Percentiles rank a stretch among this genome's conserved stretches.
Conservation (phyloP, 2,888 invertebrate species). For the Tenthredo distinguenda region DNA sequence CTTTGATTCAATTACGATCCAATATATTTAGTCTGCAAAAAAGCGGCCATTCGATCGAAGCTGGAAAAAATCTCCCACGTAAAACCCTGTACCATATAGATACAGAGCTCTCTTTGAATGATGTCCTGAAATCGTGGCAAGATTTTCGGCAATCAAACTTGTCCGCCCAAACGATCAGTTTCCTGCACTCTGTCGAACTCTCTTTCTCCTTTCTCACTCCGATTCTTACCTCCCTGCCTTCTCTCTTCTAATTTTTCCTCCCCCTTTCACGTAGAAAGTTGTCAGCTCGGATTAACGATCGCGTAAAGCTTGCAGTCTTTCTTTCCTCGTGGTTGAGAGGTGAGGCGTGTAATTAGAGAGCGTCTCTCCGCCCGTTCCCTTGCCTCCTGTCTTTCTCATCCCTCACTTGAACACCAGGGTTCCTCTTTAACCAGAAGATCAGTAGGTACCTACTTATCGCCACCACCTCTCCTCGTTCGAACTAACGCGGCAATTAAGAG, state of each 20-base stretch:
- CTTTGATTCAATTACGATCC: too few relatives aligned
- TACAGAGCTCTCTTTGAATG: not conserved
- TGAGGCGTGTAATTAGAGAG: slow-evolving; percentile 50
- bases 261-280: slow-evolving; percentile 33
- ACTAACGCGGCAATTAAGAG: slow-evolving; percentile 45
- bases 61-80: too few relatives aligned
- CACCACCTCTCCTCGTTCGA: not conserved
- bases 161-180: slow-evolving; percentile 22
- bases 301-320: slow-evolving; percentile 43
- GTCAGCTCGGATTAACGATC: slow-evolving; percentile 49
- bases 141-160: slow-evolving; percentile 18
- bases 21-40: too few relatives aligned
- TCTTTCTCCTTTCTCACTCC: not conserved
- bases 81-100: not conserved
- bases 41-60: too few relatives aligned
- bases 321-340: slow-evolving; percentile 43
- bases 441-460: slow-evolving; percentile 33
- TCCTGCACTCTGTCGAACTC: not conserved
- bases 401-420: slow-evolving; percentile 26
- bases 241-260: not conserved
- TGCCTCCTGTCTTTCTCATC: not conserved
- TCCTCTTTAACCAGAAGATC: slow-evolving; percentile 27
- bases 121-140: not conserved
- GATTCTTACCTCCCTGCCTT: not conserved
- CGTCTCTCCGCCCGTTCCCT: not conserved